phyloP scores from a whole-genome alignment of 1,140 invertebrate species.

The Diabrotica virgifera region DNA sequence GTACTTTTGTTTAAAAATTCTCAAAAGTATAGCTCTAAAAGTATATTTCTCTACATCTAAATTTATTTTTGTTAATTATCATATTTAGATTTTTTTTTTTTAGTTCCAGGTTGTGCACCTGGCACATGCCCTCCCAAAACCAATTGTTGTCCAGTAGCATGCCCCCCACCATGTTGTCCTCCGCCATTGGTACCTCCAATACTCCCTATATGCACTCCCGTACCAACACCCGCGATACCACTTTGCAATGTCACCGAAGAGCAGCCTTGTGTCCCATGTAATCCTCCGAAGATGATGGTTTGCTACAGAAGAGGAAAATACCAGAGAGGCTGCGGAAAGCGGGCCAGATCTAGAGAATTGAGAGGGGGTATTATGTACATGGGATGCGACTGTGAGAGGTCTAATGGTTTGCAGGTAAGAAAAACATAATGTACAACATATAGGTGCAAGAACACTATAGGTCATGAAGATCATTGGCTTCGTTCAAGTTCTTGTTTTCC shows the following conservation, averaged over 20 bases:
- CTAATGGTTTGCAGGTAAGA: constrained; percentile 56
- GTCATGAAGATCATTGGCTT: no score
- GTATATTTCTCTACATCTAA: no score
- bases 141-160: constrained; percentile 29
- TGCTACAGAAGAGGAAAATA: constrained; percentile 38
- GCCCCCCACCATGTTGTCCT: constrained; percentile 22
- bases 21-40: no score
- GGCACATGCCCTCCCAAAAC: constrained; percentile 33
- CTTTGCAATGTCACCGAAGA: constrained; percentile 36
- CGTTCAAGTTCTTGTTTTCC: no score
- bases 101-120: constrained; percentile 26
- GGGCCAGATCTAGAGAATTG: constrained; percentile 64
- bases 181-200: constrained; percentile 35
- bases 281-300: constrained; percentile 46
- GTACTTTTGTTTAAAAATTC: no score
- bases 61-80: no score
- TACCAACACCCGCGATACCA: constrained; percentile 40
- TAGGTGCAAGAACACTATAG: no score
- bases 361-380: constrained; percentile 63
- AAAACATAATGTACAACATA: no score
- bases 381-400: constrained; percentile 69
- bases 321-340: constrained; percentile 24
- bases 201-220: constrained; percentile 41
- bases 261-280: constrained; percentile 45
- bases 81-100: no score